Conservation (phyloP, 2,113 vertebrate genomes). For the Chaenocephalus aceratus region DNA sequence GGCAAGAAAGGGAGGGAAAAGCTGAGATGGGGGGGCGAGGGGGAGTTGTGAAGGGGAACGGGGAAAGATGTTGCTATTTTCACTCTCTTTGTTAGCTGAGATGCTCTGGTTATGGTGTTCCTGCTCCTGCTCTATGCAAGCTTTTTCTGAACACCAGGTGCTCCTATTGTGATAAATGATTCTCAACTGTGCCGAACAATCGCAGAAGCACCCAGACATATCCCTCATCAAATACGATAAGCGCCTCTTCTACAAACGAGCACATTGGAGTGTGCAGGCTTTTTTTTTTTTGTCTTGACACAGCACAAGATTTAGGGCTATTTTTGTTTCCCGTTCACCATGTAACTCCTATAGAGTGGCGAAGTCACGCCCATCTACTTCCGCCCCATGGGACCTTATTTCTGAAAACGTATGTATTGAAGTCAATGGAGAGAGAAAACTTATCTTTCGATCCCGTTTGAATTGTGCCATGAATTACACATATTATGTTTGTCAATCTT, state of each 20-base stretch:
- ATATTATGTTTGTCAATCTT: no score
- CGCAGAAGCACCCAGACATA: constrained; percentile 56
- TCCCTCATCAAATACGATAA: constrained; percentile 61
- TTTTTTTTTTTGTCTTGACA: constrained; percentile 59
- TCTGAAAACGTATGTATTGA: no score
- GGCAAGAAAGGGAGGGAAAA: constrained; percentile 35
- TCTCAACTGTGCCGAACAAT: constrained; percentile 65
- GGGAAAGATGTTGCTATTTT: constrained; percentile 69
- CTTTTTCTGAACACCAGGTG: constrained; percentile 63
- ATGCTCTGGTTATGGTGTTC: constrained; percentile 55
- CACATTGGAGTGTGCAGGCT: constrained; percentile 36
- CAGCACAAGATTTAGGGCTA: constrained; percentile 37
- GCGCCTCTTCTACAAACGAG: constrained; percentile 56
- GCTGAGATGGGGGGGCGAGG: constrained; percentile 26
- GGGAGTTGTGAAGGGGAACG: constrained; percentile 35
- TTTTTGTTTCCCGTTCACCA: constrained; percentile 60
- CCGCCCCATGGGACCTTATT: no score
- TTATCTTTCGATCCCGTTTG: no score
- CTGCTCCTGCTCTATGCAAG: constrained; percentile 62
- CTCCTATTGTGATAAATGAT: constrained; percentile 74
- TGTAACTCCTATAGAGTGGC: background rate
- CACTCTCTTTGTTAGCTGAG: constrained; percentile 65
- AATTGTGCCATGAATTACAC: no score
- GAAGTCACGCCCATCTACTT: no score
- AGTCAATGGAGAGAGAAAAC: no score